Evolutionary conservation across 2,113 vertebrate species (phyloP).

Genomic region (Toxostoma redivivum): DNA sequence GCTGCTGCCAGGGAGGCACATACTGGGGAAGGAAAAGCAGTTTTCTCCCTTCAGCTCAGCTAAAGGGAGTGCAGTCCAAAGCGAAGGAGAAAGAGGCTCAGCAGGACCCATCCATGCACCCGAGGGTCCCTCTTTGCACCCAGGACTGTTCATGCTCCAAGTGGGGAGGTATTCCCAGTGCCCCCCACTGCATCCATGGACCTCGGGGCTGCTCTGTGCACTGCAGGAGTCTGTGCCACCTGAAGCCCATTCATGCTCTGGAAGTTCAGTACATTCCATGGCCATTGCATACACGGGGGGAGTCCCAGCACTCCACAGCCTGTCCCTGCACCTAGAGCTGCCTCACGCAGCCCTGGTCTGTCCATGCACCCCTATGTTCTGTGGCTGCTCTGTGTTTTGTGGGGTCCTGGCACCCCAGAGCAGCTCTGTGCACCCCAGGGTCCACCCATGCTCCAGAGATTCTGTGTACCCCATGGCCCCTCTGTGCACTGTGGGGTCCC

Average conservation of each 20-base stretch:
- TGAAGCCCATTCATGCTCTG: neutral
- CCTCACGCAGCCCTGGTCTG: neutral
- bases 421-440: neutral
- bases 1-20: accelerated
- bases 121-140: neutral
- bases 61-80: neutral
- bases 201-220: accelerated
- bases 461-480: too few species aligned
- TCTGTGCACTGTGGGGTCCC: neutral
- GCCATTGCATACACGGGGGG: neutral
- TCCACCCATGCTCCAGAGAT: neutral
- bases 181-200: neutral
- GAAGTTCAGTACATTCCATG: accelerated
- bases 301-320: neutral
- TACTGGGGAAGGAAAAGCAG: neutral
- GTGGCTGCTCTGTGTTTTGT: accelerated
- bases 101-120: accelerated
- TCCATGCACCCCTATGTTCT: neutral
- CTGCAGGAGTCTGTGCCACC: accelerated
- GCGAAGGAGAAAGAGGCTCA: neutral
- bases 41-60: neutral
- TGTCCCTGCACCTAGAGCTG: neutral
- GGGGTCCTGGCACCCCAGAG: neutral
- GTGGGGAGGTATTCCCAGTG: too few species aligned
- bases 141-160: neutral